A percentile compares a stretch with the other conserved stretches of the same genome.
These are phyloP conservation scores for Eucriotettix oculatus DNA, from an alignment of 2,888 invertebrate genomes.

Conservation along the genomic window DNA sequence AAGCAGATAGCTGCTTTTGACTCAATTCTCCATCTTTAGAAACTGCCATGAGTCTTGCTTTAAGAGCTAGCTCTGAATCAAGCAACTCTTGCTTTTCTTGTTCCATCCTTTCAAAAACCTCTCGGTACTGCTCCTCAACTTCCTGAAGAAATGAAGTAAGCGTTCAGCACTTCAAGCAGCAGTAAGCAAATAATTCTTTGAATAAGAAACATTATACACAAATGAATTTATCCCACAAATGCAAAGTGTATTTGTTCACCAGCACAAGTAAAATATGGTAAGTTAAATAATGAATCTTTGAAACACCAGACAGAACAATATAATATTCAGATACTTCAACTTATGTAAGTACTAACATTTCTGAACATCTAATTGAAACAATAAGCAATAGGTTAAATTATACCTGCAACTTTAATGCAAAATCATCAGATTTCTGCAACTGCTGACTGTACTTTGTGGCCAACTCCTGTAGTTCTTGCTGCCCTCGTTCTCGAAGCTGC, in stretches of 20 bases:
- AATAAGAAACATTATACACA: neutral
- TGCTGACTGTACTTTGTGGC: conserved; percentile 21
- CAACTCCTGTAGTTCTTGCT: conserved; percentile 41
- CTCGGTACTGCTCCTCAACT: conserved; percentile 29
- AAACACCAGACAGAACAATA: too few species aligned
- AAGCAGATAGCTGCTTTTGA: conserved; percentile 21
- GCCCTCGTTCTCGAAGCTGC: conserved; percentile 39
- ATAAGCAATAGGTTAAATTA: conserved; percentile 8
- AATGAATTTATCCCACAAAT: neutral
- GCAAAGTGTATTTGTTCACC: too few species aligned
- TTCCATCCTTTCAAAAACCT: conserved; percentile 33
- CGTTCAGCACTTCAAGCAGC: neutral
- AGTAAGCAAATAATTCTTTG: neutral
- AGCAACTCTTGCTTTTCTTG: conserved; percentile 30
- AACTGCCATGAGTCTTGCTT: conserved; percentile 27
- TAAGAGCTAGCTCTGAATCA: conserved; percentile 17
- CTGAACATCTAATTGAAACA: neutral
- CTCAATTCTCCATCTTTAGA: conserved; percentile 24
- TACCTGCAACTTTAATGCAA: conserved; percentile 21
- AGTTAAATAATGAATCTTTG: too few species aligned
- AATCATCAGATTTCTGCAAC: conserved; percentile 18
- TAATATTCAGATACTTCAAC: too few species aligned
- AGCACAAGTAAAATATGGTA: too few species aligned
- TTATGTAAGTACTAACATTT: too few species aligned
- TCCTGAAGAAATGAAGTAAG: conserved; percentile 18